Evolutionary conservation across 2,888 invertebrate genomes (phyloP).

Genomic region (Pristionchus arcanus): DNA sequence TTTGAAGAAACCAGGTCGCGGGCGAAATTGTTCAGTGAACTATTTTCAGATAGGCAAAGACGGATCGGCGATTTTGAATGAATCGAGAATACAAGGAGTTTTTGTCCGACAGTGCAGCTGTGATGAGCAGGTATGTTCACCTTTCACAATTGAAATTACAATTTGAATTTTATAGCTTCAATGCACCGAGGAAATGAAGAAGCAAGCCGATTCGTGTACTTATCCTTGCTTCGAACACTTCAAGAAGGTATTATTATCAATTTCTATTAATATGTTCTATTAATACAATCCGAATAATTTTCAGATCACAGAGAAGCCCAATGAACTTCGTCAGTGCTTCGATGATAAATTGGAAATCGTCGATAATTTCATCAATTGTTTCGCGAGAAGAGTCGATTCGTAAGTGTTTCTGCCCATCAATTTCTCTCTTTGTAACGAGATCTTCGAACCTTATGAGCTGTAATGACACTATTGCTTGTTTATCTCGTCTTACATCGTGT

Average conservation of each 20-base stretch:
- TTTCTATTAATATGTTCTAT: too few species aligned
- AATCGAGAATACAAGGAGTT: constrained; percentile 61
- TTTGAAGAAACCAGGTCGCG: background rate
- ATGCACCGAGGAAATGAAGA: constrained; percentile 76
- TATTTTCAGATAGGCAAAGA: constrained; percentile 61
- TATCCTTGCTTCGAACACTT: constrained; percentile 74
- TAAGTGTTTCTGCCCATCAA: constrained; percentile 56
- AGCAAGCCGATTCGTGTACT: constrained; percentile 73
- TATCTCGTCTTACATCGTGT: background rate
- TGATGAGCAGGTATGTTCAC: constrained; percentile 64
- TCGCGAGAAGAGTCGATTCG: constrained; percentile 74
- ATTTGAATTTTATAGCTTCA: constrained; percentile 50
- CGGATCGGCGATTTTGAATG: constrained; percentile 59
- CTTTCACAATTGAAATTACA: background rate
- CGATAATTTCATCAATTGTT: constrained; percentile 72
- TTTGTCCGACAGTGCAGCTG: constrained; percentile 75
- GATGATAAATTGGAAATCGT: constrained; percentile 72
- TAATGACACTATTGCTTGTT: background rate
- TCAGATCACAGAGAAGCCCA: constrained; percentile 71
- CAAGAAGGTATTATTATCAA: constrained; percentile 60
- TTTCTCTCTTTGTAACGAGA: background rate
- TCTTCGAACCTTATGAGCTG: background rate
- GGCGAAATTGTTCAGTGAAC: background rate
- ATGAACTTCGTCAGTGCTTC: constrained; percentile 74
- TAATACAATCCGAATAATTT: background rate